A percentile compares a stretch with the other conserved stretches of the same genome.
These are phyloP conservation scores for Epinephelus cyanopodus DNA, from an alignment of 2,113 vertebrate species.

Conservation along the genomic window DNA sequence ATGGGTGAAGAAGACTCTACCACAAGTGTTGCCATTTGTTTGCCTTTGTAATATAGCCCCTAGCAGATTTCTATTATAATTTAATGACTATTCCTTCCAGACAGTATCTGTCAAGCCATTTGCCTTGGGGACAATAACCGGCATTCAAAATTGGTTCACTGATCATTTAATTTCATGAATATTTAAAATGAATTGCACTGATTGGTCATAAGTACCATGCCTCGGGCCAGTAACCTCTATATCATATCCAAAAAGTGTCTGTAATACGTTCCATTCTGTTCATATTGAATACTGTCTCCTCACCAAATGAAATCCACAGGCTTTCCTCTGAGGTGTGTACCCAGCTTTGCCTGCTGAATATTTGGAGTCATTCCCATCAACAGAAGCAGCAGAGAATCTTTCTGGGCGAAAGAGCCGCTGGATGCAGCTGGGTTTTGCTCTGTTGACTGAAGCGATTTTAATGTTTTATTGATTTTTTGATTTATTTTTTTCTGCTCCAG, in stretches of 20 bases:
- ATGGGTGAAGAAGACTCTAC: conserved; percentile 46
- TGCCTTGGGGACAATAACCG: conserved; percentile 58
- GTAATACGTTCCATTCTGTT: conserved; percentile 44
- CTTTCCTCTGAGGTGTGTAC: conserved; percentile 59
- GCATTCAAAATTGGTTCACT: conserved; percentile 63
- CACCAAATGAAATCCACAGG: conserved; percentile 28
- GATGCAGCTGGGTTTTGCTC: conserved; percentile 75
- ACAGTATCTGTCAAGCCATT: conserved; percentile 55
- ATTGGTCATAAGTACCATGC: conserved; percentile 65
- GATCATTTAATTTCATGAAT: conserved; percentile 76
- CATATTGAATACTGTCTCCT: conserved; percentile 44
- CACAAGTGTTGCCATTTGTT: conserved; percentile 68
- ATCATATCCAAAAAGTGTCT: conserved; percentile 48
- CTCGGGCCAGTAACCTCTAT: conserved; percentile 54
- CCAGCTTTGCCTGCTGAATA: conserved; percentile 57
- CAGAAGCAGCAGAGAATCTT: conserved; percentile 60
- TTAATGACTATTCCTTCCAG: conserved; percentile 64
- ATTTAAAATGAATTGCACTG: conserved; percentile 51
- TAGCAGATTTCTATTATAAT: conserved; percentile 57
- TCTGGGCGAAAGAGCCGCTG: conserved; percentile 64
- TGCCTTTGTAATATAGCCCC: conserved; percentile 56
- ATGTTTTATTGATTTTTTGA: conserved; percentile 84
- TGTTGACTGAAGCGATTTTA: conserved; percentile 81
- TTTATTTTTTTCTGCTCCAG: conserved; percentile 76
- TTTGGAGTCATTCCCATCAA: conserved; percentile 62